These are phyloP conservation scores for Allygus modestus DNA, from an alignment of 2,888 invertebrate genomes.

Conservation along the genomic window DNA sequence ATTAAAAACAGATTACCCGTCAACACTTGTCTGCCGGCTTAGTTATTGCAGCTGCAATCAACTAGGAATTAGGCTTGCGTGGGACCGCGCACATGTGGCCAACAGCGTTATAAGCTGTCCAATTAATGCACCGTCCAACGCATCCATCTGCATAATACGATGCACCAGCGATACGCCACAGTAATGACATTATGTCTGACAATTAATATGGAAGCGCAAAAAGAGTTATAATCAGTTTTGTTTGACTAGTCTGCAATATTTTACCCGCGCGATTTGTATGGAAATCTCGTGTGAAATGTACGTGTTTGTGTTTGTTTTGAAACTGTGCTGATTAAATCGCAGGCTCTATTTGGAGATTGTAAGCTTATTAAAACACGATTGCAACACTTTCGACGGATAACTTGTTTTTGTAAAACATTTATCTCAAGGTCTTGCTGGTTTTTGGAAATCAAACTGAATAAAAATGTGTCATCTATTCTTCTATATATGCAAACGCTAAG, in stretches of 20 bases:
- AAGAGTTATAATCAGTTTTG: neutral
- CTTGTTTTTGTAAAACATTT: no score
- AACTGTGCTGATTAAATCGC: neutral
- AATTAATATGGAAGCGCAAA: neutral
- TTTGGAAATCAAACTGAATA: no score
- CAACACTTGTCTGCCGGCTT: neutral
- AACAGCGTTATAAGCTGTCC: neutral
- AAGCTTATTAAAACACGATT: no score
- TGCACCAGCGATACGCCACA: neutral
- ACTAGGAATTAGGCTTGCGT: constrained; percentile 6
- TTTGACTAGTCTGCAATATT: neutral
- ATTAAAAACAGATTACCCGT: constrained; percentile 20
- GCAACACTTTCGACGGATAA: no score
- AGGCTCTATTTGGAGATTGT: neutral
- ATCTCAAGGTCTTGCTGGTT: no score
- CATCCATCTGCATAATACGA: constrained; percentile 36
- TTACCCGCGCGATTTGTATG: neutral
- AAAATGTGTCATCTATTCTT: no score
- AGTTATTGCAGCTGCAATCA: constrained; percentile 14
- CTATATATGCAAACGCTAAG: no score
- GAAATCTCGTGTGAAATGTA: neutral
- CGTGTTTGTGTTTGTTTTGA: neutral
- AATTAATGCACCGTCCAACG: neutral
- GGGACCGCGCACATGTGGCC: neutral
- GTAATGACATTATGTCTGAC: neutral